Conservation (phyloP, 1,140 invertebrate genomes). For the Yoshiicerus persimilis region DNA sequence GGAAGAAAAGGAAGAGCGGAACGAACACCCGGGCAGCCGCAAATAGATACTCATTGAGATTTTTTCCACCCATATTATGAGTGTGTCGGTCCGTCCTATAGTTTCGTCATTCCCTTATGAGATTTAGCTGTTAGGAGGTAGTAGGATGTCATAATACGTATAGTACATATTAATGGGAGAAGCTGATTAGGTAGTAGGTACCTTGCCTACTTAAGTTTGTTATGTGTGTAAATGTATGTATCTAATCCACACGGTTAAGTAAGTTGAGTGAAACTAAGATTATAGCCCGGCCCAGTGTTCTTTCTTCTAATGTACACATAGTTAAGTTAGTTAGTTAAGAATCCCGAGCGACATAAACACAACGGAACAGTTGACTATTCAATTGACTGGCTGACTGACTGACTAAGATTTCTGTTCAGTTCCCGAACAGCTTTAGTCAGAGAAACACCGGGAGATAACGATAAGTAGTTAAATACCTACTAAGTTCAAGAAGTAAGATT, state of each 20-base stretch:
- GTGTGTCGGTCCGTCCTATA: background rate
- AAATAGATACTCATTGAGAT: conserved; percentile 25
- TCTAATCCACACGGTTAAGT: background rate
- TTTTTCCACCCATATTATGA: conserved; percentile 12
- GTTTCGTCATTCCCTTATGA: background rate
- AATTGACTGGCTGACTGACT: background rate
- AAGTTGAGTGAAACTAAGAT: background rate
- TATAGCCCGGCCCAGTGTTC: background rate
- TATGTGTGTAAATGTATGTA: background rate
- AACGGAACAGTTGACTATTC: conserved; percentile 8
- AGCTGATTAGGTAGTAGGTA: background rate
- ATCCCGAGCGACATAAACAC: conserved; percentile 6
- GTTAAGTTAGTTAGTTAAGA: background rate
- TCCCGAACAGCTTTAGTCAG: background rate
- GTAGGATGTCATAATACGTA: background rate
- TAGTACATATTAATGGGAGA: background rate
- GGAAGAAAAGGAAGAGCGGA: background rate
- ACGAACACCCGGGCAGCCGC: conserved; percentile 27
- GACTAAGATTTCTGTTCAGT: conserved; percentile 5
- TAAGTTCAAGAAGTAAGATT: background rate
- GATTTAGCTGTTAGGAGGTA: background rate
- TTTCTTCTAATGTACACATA: background rate
- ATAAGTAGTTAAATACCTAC: background rate
- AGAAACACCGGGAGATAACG: background rate
- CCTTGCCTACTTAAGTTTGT: background rate